Base-by-base conservation (phyloP, 2,797 vertebrate genomes). In the Saguinus oedipus region DNA sequence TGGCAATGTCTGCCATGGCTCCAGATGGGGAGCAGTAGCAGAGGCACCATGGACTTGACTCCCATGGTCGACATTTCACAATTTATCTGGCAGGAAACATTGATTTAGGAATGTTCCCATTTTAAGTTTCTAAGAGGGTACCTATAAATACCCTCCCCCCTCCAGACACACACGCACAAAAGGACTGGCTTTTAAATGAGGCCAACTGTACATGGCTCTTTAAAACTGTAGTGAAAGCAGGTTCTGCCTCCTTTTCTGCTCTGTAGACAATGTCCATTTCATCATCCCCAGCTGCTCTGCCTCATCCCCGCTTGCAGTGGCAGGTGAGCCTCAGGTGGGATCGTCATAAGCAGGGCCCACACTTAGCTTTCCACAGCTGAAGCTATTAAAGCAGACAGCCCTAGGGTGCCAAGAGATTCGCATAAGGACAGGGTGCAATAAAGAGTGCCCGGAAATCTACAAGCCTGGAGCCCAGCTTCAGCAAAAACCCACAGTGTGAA, bases 121-220 rank as follows among this genome's bases (percentile, higher is more conserved):
- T 84, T 55, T 59, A 80, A 93, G 48, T 93, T 72, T 87, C 79
- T 88, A 44, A 78, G 55, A 88, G 5, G 84, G 27, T 8, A 91
- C 30, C 33, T 72, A 27, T 81, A 82, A 93, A 78, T 48, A 39
- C 42, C 22, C 17, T 27, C 19, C 14, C 22, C 59, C 5, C 5
- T 13, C 57, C 57, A 26, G 12, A 27, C 27, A 13, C 59, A 27
- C 59, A 27, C 59, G 30, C 2, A 33, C 59, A 59, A 53, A 59
- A 68, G 7, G 6, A 30, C 19, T 11, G 7, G 20, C 68, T 87
- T 75, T 74, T 68, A 79, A 86, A n/a, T 13, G 44, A 83, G 33
- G n/a, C 15, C 53, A 79, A 59, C 6, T 30, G n/a, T 53, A 90
- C 24, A 14, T 39, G 2, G 22, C 22, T 85, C 55, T 75, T 80